Evolutionary conservation across 30 jellyfish, hydroid and myxozoan genomes (phyloP).

Genomic region (Catostylus mosaicus): DNA sequence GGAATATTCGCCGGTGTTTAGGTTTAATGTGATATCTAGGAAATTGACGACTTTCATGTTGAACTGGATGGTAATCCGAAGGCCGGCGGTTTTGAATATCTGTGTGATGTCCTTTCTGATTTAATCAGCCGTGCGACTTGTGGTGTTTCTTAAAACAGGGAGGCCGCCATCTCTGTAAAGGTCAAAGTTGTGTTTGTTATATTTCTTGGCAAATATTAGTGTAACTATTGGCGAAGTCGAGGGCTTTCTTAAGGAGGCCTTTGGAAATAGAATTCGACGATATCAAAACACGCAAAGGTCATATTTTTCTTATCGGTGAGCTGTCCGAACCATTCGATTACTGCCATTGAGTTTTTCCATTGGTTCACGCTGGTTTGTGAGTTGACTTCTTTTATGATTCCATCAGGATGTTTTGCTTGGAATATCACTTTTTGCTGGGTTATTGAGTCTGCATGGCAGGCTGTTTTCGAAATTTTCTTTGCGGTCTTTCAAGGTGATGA

Average conservation of each 20-base stretch:
- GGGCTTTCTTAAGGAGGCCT: not conserved
- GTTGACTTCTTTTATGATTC: slow-evolving; percentile 37
- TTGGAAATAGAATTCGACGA: not conserved
- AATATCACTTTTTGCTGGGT: slow-evolving; percentile 62
- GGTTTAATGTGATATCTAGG: not conserved
- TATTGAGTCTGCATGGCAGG: slow-evolving; percentile 67
- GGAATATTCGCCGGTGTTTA: not conserved
- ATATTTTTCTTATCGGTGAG: not conserved
- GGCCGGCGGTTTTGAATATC: no score
- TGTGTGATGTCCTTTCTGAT: no score
- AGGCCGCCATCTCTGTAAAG: not conserved
- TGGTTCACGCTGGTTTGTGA: slow-evolving; percentile 10
- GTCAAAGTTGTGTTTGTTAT: not conserved
- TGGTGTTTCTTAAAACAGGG: not conserved
- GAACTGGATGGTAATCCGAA: no score
- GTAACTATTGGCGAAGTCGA: not conserved
- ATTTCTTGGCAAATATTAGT: not conserved
- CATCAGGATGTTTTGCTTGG: not conserved
- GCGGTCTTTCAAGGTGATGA: slow-evolving; percentile 73
- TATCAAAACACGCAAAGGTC: not conserved
- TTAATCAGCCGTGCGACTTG: not conserved
- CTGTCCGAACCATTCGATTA: slow-evolving; percentile 15
- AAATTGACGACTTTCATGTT: not conserved
- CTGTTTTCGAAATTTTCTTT: slow-evolving; percentile 57
- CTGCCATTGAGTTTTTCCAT: slow-evolving; percentile 5